A percentile compares a stretch with the other conserved stretches of the same genome.
Conservation (phyloP, 23 tunicate species). For the Pegea sp. region DNA sequence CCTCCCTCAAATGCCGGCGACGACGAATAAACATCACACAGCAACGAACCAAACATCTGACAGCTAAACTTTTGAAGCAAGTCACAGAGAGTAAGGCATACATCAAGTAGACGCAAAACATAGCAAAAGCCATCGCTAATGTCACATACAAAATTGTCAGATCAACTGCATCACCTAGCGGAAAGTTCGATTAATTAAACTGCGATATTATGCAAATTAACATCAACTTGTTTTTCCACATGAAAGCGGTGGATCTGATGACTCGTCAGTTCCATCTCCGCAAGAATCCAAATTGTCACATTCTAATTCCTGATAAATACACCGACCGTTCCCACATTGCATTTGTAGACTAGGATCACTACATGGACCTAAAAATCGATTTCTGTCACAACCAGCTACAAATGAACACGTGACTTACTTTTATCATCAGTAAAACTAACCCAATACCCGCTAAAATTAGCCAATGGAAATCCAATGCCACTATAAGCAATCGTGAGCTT, state of each 20-base stretch:
- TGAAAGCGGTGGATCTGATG: slow-evolving; percentile 13
- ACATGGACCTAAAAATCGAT: slow-evolving; percentile 33
- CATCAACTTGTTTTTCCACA: background rate
- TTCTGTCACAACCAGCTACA: background rate
- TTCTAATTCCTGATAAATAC: slow-evolving; percentile 32
- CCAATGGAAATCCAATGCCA: slow-evolving; percentile 8
- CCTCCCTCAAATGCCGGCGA: slow-evolving; percentile 11
- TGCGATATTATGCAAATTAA: background rate
- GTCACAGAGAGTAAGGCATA: slow-evolving; percentile 45
- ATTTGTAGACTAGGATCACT: slow-evolving; percentile 13
- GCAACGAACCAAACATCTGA: slow-evolving; percentile 25
- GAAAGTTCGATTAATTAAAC: slow-evolving; percentile 6
- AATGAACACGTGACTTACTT: slow-evolving; percentile 6
- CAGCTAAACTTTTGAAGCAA: slow-evolving; percentile 31
- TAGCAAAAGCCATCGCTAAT: slow-evolving; percentile 37
- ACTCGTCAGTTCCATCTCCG: slow-evolving; percentile 74
- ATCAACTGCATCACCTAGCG: slow-evolving; percentile 24
- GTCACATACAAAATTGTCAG: slow-evolving; percentile 50
- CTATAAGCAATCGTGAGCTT: slow-evolving; percentile 17
- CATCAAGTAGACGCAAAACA: slow-evolving; percentile 27
- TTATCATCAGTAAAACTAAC: slow-evolving; percentile 34
- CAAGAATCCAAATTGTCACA: slow-evolving; percentile 77
- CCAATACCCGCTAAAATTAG: slow-evolving; percentile 50
- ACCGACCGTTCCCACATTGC: slow-evolving; percentile 34
- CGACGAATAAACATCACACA: slow-evolving; percentile 17